phyloP scores from a whole-genome alignment of 2,113 vertebrate genomes.

The Spea bombifrons region DNA sequence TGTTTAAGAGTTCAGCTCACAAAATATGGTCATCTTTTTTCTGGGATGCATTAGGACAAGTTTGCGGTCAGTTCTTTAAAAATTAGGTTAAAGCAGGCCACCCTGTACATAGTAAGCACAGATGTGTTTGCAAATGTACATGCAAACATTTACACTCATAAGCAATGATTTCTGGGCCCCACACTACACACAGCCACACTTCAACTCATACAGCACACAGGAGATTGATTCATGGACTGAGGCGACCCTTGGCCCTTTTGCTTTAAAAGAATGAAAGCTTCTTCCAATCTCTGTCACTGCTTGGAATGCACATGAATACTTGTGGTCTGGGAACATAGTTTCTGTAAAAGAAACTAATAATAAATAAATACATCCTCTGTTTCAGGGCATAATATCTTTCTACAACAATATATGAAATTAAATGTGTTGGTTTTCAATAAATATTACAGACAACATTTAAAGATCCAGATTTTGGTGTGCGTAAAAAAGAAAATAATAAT shows the following conservation, averaged over 20 bases:
- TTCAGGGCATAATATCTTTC: too few species aligned
- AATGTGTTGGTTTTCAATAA: too few species aligned
- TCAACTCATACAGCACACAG: background rate
- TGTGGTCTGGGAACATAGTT: background rate
- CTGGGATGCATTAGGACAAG: too few species aligned
- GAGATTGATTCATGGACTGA: constrained; percentile 12
- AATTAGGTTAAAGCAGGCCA: background rate
- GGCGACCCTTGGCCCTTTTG: constrained; percentile 5
- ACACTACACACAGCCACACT: constrained; percentile 1
- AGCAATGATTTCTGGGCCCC: background rate
- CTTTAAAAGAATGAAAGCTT: background rate
- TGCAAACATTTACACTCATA: constrained; percentile 17
- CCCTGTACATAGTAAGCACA: background rate
- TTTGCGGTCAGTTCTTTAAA: too few species aligned
- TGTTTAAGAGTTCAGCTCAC: too few species aligned
- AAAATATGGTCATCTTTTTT: too few species aligned
- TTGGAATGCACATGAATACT: background rate
- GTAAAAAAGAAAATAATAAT: too few species aligned
- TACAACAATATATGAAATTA: too few species aligned
- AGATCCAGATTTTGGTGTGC: too few species aligned
- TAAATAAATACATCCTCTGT: too few species aligned
- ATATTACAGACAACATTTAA: too few species aligned
- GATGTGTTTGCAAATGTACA: background rate
- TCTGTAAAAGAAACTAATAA: too few species aligned
- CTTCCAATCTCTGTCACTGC: background rate